A percentile compares a stretch with the other conserved stretches of the same genome.
These are phyloP conservation scores for Sphaerophoria rueppellii DNA, from an alignment of 2,888 invertebrate species.

Conservation along the genomic window DNA sequence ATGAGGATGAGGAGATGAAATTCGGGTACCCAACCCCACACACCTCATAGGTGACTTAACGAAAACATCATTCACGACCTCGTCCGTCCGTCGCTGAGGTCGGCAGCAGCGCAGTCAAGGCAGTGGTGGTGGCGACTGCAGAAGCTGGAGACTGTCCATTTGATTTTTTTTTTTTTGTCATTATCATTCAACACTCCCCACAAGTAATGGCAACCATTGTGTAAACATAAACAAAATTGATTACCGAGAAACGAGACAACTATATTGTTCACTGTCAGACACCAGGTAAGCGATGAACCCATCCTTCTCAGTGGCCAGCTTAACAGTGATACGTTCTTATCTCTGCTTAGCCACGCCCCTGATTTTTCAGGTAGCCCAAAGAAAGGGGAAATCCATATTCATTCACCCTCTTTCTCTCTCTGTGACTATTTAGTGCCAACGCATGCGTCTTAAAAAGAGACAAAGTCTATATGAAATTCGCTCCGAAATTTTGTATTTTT, in stretches of 20 bases:
- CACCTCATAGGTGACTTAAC: slow-evolving; percentile 48
- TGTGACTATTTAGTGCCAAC: not conserved
- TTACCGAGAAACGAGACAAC: slow-evolving; percentile 57
- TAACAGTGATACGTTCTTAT: slow-evolving; percentile 62
- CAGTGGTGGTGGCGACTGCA: slow-evolving; percentile 41
- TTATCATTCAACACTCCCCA: slow-evolving; percentile 30
- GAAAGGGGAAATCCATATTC: slow-evolving; percentile 48
- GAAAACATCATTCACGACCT: slow-evolving; percentile 51
- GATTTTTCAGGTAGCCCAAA: not conserved
- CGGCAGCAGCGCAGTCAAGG: slow-evolving; percentile 4
- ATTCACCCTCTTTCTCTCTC: slow-evolving; percentile 43
- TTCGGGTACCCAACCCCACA: slow-evolving; percentile 26
- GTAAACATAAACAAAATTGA: slow-evolving; percentile 73
- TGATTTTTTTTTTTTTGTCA: slow-evolving; percentile 9
- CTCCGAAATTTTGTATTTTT: not conserved
- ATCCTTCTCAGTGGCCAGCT: slow-evolving; percentile 48
- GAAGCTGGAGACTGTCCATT: slow-evolving; percentile 48
- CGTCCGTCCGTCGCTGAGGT: not conserved
- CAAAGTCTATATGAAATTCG: not conserved
- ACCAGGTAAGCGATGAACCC: slow-evolving; percentile 39
- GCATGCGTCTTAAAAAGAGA: slow-evolving; percentile 14
- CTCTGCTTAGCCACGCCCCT: slow-evolving; percentile 51
- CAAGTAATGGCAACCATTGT: slow-evolving; percentile 69
- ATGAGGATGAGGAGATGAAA: not conserved
- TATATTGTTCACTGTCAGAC: slow-evolving; percentile 5